A percentile compares a stretch with the other conserved stretches of the same genome.
phyloP scores from a whole-genome alignment of 2,888 invertebrate species.

The Lepetodrilus schrolli region DNA sequence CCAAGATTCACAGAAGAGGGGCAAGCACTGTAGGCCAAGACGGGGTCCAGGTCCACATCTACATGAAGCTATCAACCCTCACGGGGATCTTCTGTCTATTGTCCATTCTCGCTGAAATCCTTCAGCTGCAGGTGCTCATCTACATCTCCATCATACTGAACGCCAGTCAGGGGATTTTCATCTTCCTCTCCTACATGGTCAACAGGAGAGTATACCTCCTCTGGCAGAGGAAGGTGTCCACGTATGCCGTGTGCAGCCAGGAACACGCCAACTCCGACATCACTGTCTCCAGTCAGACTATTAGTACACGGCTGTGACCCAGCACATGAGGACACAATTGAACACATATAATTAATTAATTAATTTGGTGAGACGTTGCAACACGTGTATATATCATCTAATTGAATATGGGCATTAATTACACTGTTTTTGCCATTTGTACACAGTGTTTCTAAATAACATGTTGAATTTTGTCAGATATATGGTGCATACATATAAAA shows the following conservation, averaged over 20 bases:
- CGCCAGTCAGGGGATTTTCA: slow-evolving; percentile 50
- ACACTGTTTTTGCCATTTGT: no score
- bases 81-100: slow-evolving; percentile 53
- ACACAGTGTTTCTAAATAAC: no score
- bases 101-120: slow-evolving; percentile 44
- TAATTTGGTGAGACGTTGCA: no score
- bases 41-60: slow-evolving; percentile 43
- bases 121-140: slow-evolving; percentile 42
- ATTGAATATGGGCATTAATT: no score
- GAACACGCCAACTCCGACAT: no score
- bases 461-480: no score
- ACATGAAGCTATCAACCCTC: slow-evolving; percentile 48
- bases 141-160: slow-evolving; percentile 44
- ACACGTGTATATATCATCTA: no score
- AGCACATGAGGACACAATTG: background rate
- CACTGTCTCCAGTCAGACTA: background rate
- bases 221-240: slow-evolving; percentile 20
- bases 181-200: slow-evolving; percentile 47
- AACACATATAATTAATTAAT: background rate
- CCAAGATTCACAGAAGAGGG: slow-evolving; percentile 33
- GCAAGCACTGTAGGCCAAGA: slow-evolving; percentile 30
- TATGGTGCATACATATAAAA: no score
- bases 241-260: no score
- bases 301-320: background rate
- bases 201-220: slow-evolving; percentile 40